Percentiles rank a stretch among this genome's conserved stretches.
Evolutionary conservation across 2,113 vertebrate species (phyloP).

Genomic region (Nycticebus coucang): DNA sequence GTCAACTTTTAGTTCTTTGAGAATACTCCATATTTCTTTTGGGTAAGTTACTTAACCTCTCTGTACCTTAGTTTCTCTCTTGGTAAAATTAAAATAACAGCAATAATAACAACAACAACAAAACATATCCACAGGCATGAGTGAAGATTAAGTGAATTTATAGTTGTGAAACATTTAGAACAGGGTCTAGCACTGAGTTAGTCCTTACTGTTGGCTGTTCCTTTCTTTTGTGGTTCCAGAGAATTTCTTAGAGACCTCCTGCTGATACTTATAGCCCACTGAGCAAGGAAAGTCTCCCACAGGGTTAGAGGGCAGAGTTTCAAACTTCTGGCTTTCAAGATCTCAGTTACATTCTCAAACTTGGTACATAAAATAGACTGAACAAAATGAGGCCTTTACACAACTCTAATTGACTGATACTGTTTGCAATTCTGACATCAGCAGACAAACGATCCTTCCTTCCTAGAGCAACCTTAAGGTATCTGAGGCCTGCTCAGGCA

Average conservation of each 20-base stretch:
- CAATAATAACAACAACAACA: background rate
- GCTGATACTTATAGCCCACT: background rate
- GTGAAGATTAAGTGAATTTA: background rate
- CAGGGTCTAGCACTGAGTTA: background rate
- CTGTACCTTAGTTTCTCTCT: background rate
- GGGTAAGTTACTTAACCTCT: background rate
- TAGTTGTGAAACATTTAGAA: background rate
- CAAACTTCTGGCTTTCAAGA: background rate
- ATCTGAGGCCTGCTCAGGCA: constrained; percentile 34
- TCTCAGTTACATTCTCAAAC: constrained; percentile 14
- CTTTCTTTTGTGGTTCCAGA: background rate
- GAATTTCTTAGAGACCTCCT: background rate
- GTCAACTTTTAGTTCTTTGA: too few relatives aligned
- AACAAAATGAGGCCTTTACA: background rate
- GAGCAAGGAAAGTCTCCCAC: background rate
- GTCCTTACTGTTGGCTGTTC: background rate
- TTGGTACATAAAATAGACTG: background rate
- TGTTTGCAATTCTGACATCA: constrained; percentile 3
- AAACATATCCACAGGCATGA: background rate
- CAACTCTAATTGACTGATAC: background rate
- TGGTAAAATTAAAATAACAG: background rate
- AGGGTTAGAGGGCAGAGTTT: background rate
- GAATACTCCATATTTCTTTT: background rate
- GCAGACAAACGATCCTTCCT: constrained; percentile 37
- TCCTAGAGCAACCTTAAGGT: constrained; percentile 36